A percentile compares a stretch with the other conserved stretches of the same genome.
These are phyloP conservation scores for Drosophila anceps DNA, from an alignment of 2,888 invertebrate genomes.

Conservation along the genomic window DNA sequence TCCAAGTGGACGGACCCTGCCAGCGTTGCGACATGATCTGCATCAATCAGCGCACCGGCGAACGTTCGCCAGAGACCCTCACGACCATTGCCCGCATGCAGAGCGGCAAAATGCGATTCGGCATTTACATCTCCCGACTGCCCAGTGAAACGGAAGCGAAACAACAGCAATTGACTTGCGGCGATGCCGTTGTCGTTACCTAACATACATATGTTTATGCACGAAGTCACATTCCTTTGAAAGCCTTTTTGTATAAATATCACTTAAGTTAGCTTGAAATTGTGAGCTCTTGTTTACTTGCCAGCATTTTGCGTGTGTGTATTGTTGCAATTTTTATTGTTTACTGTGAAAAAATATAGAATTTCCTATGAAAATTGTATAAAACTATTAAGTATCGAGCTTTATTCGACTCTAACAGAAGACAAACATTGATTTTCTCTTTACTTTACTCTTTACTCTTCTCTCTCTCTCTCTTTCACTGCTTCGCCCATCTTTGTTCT, in stretches of 20 bases:
- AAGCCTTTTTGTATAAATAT: not conserved
- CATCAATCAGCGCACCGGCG: constrained; percentile 94
- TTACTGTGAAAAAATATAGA: constrained; percentile 6
- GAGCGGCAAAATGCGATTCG: constrained; percentile 92
- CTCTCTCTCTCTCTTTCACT: not conserved
- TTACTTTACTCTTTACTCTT: no score
- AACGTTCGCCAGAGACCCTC: constrained; percentile 92
- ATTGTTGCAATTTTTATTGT: not conserved
- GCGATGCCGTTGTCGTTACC: constrained; percentile 44
- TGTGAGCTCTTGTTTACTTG: not conserved
- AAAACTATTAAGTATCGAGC: no score
- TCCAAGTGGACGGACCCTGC: constrained; percentile 92
- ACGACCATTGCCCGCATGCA: constrained; percentile 91
- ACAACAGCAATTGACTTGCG: constrained; percentile 38
- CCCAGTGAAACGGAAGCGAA: constrained; percentile 16
- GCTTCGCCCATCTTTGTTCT: not conserved
- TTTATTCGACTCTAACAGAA: no score
- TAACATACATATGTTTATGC: no score
- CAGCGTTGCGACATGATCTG: constrained; percentile 98
- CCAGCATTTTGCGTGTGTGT: no score
- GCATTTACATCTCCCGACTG: constrained; percentile 89
- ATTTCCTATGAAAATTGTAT: not conserved
- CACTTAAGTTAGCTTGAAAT: no score
- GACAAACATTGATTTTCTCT: not conserved
- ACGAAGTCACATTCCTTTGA: not conserved